These are phyloP conservation scores for Petromus typicus DNA, from an alignment of 2,113 vertebrate genomes.

Conservation along the genomic window DNA sequence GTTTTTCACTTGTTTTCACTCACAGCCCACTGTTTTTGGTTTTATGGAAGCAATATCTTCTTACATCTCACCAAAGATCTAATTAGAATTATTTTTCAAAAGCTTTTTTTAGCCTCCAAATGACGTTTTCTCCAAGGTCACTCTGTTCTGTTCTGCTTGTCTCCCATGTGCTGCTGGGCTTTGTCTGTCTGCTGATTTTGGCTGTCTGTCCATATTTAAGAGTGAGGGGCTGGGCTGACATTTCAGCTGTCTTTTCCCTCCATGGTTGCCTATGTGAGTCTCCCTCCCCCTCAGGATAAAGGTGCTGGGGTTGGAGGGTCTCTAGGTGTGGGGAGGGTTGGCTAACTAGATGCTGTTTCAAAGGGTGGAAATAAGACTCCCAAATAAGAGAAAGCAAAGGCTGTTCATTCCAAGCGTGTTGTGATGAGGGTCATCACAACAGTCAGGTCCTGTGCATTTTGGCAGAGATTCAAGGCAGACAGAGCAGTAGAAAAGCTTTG, in stretches of 20 bases:
- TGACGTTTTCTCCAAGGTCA: conserved; percentile 17
- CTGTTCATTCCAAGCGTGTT: not conserved
- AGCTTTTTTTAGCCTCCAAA: conserved; percentile 5
- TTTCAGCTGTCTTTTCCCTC: not conserved
- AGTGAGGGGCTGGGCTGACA: not conserved
- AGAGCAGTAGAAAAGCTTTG: not conserved
- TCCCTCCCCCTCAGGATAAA: not conserved
- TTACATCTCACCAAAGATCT: conserved; percentile 19
- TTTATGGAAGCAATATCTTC: conserved; percentile 48
- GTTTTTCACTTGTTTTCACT: conserved; percentile 56
- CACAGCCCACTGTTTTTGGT: conserved; percentile 14
- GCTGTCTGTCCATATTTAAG: not conserved
- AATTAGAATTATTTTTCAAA: conserved; percentile 26
- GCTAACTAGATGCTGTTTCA: not conserved
- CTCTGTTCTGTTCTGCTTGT: conserved; percentile 32
- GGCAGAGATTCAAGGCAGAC: not conserved
- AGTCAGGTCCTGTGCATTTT: not conserved
- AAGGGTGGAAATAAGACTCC: not conserved
- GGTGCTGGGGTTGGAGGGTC: not conserved
- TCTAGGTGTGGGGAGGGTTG: not conserved
- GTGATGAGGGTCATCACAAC: not conserved
- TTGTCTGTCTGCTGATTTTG: not conserved
- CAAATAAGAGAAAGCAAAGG: not conserved
- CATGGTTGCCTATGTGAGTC: not conserved
- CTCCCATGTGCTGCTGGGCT: not conserved